phyloP scores from a whole-genome alignment of 2,888 invertebrate genomes.

The Tetragonula carbonaria region DNA sequence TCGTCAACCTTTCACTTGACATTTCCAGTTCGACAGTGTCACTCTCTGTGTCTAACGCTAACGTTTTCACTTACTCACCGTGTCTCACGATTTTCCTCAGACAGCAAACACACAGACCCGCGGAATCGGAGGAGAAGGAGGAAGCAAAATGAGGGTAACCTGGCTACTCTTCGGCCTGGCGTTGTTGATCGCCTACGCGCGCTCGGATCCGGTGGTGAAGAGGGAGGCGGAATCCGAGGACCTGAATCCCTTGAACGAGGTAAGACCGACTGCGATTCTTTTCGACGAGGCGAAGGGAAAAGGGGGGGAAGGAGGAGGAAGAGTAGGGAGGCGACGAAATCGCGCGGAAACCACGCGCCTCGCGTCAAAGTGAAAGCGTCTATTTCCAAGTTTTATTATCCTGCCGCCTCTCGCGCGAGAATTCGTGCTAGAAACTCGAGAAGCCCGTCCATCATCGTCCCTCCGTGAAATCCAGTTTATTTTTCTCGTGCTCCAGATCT shows the following conservation, averaged over 20 bases:
- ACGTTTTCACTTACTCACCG: slow-evolving; percentile 1
- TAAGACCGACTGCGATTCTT: slow-evolving; percentile 66
- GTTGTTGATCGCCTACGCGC: slow-evolving; percentile 68
- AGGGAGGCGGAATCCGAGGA: slow-evolving; percentile 76
- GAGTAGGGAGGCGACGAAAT: background rate
- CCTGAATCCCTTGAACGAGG: slow-evolving; percentile 81
- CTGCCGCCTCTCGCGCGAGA: background rate
- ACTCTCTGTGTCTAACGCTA: background rate
- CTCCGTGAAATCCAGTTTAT: too few relatives aligned
- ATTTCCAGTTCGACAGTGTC: slow-evolving; percentile 26
- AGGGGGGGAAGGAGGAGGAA: background rate
- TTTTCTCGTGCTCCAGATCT: too few relatives aligned
- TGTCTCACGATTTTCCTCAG: slow-evolving; percentile 30
- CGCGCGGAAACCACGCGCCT: background rate
- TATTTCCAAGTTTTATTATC: slow-evolving; percentile 33
- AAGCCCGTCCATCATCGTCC: background rate
- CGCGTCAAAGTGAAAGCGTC: slow-evolving; percentile 51
- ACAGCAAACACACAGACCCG: slow-evolving; percentile 15
- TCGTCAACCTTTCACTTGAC: slow-evolving; percentile 61
- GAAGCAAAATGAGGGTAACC: slow-evolving; percentile 75
- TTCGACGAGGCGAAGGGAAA: background rate
- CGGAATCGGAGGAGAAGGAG: slow-evolving; percentile 3
- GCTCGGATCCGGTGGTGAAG: slow-evolving; percentile 76
- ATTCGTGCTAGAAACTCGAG: background rate
- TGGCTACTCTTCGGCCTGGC: slow-evolving; percentile 70